Conservation (phyloP, 2,888 invertebrate genomes). For the Tenthredo amoena region DNA sequence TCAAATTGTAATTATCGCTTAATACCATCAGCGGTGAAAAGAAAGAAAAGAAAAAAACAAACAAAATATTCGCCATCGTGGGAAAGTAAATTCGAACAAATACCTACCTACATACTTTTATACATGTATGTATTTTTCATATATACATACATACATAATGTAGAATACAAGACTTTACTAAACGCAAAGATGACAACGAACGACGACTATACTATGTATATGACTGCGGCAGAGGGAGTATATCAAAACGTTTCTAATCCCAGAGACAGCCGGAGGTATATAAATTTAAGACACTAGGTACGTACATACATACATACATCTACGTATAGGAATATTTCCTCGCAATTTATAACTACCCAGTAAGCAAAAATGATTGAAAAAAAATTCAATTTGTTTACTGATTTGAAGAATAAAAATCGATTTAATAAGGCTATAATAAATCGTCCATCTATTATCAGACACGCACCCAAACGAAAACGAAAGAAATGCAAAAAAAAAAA, state of each 20-base stretch:
- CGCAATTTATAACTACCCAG: neutral
- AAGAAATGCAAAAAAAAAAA: neutral
- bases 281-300: neutral
- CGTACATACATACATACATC: neutral
- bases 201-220: neutral
- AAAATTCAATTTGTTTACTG: neutral
- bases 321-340: neutral
- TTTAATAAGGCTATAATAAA: neutral
- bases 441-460: neutral
- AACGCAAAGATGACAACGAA: neutral
- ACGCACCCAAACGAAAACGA: neutral
- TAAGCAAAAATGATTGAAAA: too few species aligned
- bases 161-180: neutral
- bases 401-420: neutral
- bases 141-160: neutral
- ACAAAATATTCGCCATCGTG: neutral
- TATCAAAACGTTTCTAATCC: neutral
- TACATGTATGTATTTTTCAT: neutral
- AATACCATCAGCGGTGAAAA: neutral
- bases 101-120: neutral
- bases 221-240: neutral
- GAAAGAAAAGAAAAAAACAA: neutral
- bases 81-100: neutral
- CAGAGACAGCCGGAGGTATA: neutral
- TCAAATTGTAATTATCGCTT: conserved; percentile 1